These are phyloP conservation scores for Steinernema hermaphroditum DNA, from an alignment of 2,888 invertebrate species.

Conservation along the genomic window DNA sequence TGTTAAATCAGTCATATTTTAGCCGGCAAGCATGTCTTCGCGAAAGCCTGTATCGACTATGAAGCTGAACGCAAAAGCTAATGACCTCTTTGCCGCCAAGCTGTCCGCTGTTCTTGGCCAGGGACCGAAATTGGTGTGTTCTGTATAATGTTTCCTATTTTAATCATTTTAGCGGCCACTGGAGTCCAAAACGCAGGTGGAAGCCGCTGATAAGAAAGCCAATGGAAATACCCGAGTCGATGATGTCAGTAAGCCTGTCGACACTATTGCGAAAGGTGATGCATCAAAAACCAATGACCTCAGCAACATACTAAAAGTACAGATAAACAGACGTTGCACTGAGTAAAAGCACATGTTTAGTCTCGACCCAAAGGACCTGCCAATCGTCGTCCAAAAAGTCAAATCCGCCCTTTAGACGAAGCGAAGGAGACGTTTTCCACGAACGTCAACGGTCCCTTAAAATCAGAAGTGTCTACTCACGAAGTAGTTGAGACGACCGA, in stretches of 20 bases:
- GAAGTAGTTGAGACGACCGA: background rate
- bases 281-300: background rate
- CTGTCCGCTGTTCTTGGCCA: constrained; percentile 14
- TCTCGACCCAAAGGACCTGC: constrained; percentile 15
- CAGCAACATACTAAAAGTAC: background rate
- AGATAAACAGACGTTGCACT: background rate
- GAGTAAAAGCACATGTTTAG: background rate
- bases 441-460: too few species aligned
- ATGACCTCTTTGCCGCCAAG: constrained; percentile 12
- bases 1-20: background rate
- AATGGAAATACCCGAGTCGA: background rate
- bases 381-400: background rate
- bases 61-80: background rate
- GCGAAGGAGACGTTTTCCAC: too few species aligned
- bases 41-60: background rate
- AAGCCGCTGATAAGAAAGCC: background rate
- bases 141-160: background rate
- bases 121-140: background rate
- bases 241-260: background rate
- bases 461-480: background rate
- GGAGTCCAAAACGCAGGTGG: background rate
- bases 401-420: background rate
- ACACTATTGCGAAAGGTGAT: background rate
- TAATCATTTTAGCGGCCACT: background rate
- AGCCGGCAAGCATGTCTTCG: constrained; percentile 9